phyloP scores from a whole-genome alignment of 2,113 vertebrate species.

The Malurus melanocephalus region DNA sequence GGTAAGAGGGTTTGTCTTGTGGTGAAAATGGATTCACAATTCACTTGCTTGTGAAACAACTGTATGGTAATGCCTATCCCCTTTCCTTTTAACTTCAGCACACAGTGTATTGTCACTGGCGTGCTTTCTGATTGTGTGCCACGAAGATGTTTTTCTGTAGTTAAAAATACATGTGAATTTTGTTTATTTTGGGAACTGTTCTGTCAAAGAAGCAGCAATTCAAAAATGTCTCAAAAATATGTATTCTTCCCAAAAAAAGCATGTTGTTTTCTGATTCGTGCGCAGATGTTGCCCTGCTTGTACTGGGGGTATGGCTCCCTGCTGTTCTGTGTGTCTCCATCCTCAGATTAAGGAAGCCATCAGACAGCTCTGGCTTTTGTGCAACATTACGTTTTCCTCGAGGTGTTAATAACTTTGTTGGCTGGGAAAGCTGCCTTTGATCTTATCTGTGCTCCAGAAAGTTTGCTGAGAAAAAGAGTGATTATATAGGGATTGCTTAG shows the following conservation, averaged over 20 bases:
- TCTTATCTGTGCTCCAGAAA: conserved; percentile 19
- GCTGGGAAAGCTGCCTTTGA: conserved; percentile 23
- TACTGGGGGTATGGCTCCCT: background rate
- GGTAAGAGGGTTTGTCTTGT: background rate
- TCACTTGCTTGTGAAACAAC: background rate
- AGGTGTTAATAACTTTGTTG: conserved; percentile 14
- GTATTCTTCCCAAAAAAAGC: background rate
- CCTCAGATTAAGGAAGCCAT: conserved; percentile 1
- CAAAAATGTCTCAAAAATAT: background rate
- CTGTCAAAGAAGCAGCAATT: background rate
- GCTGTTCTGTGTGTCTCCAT: background rate
- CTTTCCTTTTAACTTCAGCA: background rate
- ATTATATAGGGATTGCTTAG: conserved; percentile 6
- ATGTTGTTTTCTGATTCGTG: background rate
- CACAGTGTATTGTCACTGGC: background rate
- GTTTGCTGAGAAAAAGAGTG: background rate
- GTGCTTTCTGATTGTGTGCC: background rate
- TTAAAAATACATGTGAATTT: background rate
- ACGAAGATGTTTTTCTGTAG: background rate
- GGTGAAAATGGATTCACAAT: background rate
- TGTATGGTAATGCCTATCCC: background rate
- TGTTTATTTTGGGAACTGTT: background rate
- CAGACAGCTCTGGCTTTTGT: background rate
- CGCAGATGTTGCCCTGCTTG: background rate
- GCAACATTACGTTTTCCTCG: background rate